Base-by-base conservation (phyloP, 2,113 vertebrate species). In the Hymenochirus boettgeri region DNA sequence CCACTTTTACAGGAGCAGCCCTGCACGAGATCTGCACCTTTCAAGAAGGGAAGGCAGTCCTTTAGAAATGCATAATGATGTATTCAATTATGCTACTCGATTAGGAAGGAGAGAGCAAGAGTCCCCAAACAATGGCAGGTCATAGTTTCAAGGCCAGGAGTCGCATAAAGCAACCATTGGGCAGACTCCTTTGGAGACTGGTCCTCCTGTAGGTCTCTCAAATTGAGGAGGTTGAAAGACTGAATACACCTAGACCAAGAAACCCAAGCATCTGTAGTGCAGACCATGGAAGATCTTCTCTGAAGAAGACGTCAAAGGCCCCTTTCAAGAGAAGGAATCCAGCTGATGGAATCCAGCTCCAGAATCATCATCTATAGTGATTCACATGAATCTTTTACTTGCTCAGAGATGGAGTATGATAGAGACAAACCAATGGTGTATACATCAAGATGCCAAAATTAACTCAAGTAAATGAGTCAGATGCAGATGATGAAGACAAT, bases 381-480 rank as follows among this genome's bases (percentile, higher is more conserved):
- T 86, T 99, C 96, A 0, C 96, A 99, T 0, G 96, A 98, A 81
- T 99, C 96, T 47, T 99, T 99, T 84, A 99, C 96, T 25, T 99
- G 96, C 85, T 99, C 96, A 0, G 96, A 99, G 76, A 98, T 99
- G 96, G 96, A 99, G 70, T 97, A 97, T 0, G 96, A 99, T 72
- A 78, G 95, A 57, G 95, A 98, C 2, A 95, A 94, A 71, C 91
- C 96, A 0, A 83, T 87, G 33, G 84, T 83, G 0, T 97, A 93
- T 74, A 87, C 91, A 35, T 95, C 95, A 60, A 82, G 96, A 89
- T 95, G 70, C 96, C 96, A 71, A 98, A 98, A 77, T 77, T 99
- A n/a, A 95, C 94, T 1, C 96, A 99, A 76, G 95, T 99, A 71
- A 96, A 97, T 0, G 96, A 99, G 75, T 99, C 95, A 0, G 96